Evolutionary conservation across 2,888 invertebrate genomes (phyloP).

Genomic region (Lottia gigantea): DNA sequence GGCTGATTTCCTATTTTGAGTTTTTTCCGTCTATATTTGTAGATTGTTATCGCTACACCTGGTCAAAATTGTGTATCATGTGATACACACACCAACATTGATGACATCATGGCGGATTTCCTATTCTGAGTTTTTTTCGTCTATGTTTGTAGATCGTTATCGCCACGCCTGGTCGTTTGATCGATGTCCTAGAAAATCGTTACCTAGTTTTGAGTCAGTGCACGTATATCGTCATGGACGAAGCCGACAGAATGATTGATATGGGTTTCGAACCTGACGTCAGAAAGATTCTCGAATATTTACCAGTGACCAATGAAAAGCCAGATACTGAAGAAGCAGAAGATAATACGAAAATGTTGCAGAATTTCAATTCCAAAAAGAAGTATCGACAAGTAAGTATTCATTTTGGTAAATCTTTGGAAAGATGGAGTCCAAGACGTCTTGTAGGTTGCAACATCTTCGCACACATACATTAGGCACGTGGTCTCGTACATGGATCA

Average conservation of each 20-base stretch:
- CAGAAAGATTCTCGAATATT: slow-evolving; percentile 95
- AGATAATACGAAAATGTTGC: slow-evolving; percentile 88
- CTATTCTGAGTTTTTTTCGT: neutral
- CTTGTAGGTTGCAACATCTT: no score
- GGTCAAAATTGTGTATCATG: no score
- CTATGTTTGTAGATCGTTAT: slow-evolving; percentile 83
- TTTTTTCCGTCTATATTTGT: slow-evolving; percentile 32
- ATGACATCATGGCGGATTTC: no score
- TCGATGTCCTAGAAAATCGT: slow-evolving; percentile 97
- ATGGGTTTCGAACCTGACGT: slow-evolving; percentile 99
- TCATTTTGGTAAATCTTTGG: no score
- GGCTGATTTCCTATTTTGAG: no score
- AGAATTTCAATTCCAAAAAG: slow-evolving; percentile 94
- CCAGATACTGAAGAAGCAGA: slow-evolving; percentile 99
- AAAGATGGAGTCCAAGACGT: no score
- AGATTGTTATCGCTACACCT: slow-evolving; percentile 98
- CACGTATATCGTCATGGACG: slow-evolving; percentile 88
- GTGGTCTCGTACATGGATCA: no score
- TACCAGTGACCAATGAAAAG: slow-evolving; percentile 98
- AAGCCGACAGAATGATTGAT: slow-evolving; percentile 99
- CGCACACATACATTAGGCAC: no score
- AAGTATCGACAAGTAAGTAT: slow-evolving; percentile 88
- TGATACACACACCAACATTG: no score
- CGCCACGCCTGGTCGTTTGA: slow-evolving; percentile 98
- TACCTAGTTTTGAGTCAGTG: slow-evolving; percentile 97